These are phyloP conservation scores for Yponomeuta evonymella DNA, from an alignment of 2,888 invertebrate genomes.

Conservation along the genomic window DNA sequence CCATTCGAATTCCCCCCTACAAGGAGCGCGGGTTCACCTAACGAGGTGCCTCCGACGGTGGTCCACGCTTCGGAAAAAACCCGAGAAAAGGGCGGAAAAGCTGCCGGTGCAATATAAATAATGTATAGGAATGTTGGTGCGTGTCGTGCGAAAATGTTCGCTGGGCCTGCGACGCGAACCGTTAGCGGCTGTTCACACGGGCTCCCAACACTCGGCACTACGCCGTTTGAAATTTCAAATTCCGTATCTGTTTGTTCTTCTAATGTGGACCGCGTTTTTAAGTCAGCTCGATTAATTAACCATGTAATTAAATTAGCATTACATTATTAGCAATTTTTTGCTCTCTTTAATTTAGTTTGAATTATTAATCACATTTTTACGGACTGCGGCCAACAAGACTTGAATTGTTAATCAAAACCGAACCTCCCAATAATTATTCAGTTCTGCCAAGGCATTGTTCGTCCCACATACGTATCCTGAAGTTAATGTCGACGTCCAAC, in stretches of 20 bases:
- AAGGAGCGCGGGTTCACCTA: constrained; percentile 2
- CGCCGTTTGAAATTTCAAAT: background rate
- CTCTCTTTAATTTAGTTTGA: background rate
- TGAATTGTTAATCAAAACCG: background rate
- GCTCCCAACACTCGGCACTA: background rate
- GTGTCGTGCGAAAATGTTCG: constrained; percentile 57
- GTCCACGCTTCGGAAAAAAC: constrained; percentile 41
- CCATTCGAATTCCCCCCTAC: constrained; percentile 6
- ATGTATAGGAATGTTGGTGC: constrained; percentile 55
- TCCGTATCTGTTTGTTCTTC: background rate
- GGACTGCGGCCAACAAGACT: background rate
- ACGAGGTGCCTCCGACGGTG: constrained; percentile 25
- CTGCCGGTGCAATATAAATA: constrained; percentile 56
- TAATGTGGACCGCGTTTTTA: background rate
- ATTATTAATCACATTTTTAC: background rate
- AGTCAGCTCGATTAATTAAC: background rate
- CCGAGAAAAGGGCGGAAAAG: constrained; percentile 59
- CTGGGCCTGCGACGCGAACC: constrained; percentile 34
- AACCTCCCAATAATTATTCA: background rate
- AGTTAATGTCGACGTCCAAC: background rate
- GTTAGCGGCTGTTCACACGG: constrained; percentile 30
- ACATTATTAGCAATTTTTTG: background rate
- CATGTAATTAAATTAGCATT: constrained; percentile 2
- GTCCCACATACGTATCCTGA: background rate
- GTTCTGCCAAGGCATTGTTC: constrained; percentile 2